phyloP scores from a whole-genome alignment of 1,140 invertebrate genomes.

The Cotesia vestalis region DNA sequence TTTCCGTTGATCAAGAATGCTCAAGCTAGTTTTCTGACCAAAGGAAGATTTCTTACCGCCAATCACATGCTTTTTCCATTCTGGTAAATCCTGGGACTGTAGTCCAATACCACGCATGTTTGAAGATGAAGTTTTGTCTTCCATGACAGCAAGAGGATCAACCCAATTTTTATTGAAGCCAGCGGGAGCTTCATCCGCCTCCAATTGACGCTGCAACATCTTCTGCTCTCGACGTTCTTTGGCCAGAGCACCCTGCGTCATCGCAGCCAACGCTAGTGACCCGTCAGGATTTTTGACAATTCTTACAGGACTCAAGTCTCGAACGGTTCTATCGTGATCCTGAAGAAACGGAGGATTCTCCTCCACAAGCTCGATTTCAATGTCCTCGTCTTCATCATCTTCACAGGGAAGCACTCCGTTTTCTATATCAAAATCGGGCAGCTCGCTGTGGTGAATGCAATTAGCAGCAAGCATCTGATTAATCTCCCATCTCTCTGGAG shows the following conservation, averaged over 20 bases:
- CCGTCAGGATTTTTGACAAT: constrained; percentile 99
- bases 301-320: constrained; percentile 93
- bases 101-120: constrained; percentile 86
- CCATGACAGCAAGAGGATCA: constrained; percentile 89
- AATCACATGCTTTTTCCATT: constrained; percentile 99
- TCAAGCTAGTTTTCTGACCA: constrained; percentile 95
- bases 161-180: constrained; percentile 94
- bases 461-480: constrained; percentile 72
- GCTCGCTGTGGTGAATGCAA: constrained; percentile 77
- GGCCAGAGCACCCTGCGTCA: constrained; percentile 98
- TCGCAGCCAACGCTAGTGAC: constrained; percentile 95
- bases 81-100: constrained; percentile 88
- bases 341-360: constrained; percentile 97
- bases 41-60: constrained; percentile 97
- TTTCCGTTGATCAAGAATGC: constrained; percentile 95
- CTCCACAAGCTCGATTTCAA: constrained; percentile 99
- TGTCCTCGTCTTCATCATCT: constrained; percentile 94
- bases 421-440: constrained; percentile 89
- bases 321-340: constrained; percentile 86
- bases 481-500: constrained; percentile 93
- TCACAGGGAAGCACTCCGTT: constrained; percentile 88
- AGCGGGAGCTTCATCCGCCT: constrained; percentile 82
- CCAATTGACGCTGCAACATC: constrained; percentile 90
- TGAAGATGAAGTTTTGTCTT: constrained; percentile 74
- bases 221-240: constrained; percentile 96